Percentiles rank a stretch among this genome's conserved stretches.
These are phyloP conservation scores for Galaxias olidus DNA, from an alignment of 2,797 vertebrate species.

Conservation along the genomic window DNA sequence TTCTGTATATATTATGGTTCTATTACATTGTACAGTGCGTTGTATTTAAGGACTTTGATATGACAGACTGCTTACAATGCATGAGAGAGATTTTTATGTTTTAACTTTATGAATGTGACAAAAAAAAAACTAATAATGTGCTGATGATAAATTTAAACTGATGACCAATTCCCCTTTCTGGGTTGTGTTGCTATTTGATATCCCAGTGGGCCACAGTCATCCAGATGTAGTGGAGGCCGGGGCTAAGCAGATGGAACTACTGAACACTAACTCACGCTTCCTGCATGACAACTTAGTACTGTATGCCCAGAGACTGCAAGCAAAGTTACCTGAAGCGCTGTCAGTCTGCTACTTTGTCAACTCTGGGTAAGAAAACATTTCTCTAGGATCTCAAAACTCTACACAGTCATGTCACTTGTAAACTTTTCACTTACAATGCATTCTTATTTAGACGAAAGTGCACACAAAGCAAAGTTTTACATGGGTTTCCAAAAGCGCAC, in stretches of 20 bases:
- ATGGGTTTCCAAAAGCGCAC: no score
- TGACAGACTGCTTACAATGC: no score
- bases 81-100: no score
- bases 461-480: no score
- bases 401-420: background rate
- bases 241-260: conserved; percentile 87
- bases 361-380: conserved; percentile 84
- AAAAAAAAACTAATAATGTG: no score
- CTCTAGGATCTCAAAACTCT: background rate
- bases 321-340: conserved; percentile 86
- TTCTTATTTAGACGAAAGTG: no score
- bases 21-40: no score
- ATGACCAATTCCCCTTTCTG: no score
- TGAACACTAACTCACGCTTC: conserved; percentile 96
- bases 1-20: no score
- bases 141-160: no score
- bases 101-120: no score
- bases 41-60: no score
- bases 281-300: conserved; percentile 93
- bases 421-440: background rate
- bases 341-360: conserved; percentile 97
- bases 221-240: conserved; percentile 89
- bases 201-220: conserved; percentile 91
- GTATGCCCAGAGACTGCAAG: conserved; percentile 87
- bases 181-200: background rate